Base-by-base conservation (phyloP, 2,113 vertebrate species). In the Rhea pennata region DNA sequence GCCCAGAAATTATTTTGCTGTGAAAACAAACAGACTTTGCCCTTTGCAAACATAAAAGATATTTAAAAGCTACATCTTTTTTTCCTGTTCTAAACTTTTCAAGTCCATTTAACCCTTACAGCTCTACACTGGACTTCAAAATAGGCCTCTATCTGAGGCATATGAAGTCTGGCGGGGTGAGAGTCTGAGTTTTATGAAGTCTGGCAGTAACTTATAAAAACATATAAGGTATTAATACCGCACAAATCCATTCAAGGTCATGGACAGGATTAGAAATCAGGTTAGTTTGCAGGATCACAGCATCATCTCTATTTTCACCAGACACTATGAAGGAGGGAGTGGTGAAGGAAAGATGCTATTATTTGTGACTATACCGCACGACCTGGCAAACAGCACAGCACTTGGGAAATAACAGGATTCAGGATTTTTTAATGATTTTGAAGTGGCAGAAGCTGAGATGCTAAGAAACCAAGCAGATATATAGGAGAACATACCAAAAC, bases 301-400 rank as follows among this genome's bases (percentile, higher is more conserved):
- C 86, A 61, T n/a, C 46, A 75, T 53, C 20, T 56, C 14, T 1
- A 5, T 86, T 90, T 90, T 61, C 66, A 88, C 23, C 20, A 72
- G 72, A 58, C 27, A 33, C 70, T 46, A 12, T 4, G 20, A 71
- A 65, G 61, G 46, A 81, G n/a, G 48, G 48, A 78, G 23, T 24
- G 51, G 16, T 29, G n/a, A 89, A 77, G 42, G 27, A 26, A 31
- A 73, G 58, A 50, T 40, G 29, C 59, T 54, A 27, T 27, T 66
- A 81, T 17, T 23, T 10, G 36, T 0, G 0, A 70, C 36, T 26
- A 64, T 0, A 0, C 22, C 67, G 85, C 40, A 74, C 33, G 71
- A 17, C 33, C 15, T 69, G 44, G 61, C 44, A 90, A 70, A 86
- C 23, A 77, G 36, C 44, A 62, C 62, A 26, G 36, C 61, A 88